Evolutionary conservation across 2,113 vertebrate species (phyloP).

Genomic region (Motacilla alba): DNA sequence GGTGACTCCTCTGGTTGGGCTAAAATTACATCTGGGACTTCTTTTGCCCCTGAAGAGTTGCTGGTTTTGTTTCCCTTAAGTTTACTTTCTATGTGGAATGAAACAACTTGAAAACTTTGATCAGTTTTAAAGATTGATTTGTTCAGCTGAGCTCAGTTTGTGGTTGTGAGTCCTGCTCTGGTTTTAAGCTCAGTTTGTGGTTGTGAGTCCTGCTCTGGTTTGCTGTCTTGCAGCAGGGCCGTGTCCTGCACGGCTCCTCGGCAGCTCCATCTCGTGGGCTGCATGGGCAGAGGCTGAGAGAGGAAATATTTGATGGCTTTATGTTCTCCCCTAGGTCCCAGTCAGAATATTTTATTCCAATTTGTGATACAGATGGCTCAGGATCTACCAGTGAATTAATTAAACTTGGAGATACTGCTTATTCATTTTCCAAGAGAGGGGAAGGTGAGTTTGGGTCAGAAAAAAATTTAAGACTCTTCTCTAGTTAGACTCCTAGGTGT

Average conservation of each 20-base stretch:
- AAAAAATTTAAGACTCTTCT: background rate
- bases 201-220: background rate
- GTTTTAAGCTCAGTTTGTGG: background rate
- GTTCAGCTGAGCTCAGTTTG: background rate
- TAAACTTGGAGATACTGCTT: constrained; percentile 84
- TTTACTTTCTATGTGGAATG: background rate
- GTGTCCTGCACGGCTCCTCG: background rate
- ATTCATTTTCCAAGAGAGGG: constrained; percentile 79
- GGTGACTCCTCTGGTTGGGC: background rate
- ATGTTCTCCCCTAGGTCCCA: constrained; percentile 52
- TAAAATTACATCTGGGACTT: background rate
- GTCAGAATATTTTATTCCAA: constrained; percentile 57
- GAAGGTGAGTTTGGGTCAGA: constrained; percentile 70
- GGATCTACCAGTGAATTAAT: constrained; percentile 85
- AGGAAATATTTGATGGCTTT: background rate
- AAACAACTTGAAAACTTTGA: background rate
- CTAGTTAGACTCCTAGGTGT: background rate
- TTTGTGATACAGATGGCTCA: constrained; percentile 75
- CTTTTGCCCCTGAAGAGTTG: background rate
- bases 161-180: background rate
- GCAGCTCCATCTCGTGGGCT: constrained; percentile 45
- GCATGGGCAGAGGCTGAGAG: background rate
- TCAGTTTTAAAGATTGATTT: background rate
- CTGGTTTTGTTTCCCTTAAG: background rate
- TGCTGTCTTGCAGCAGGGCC: background rate